Conservation (phyloP, 2,797 vertebrate species). For the Gastrophryne carolinensis region DNA sequence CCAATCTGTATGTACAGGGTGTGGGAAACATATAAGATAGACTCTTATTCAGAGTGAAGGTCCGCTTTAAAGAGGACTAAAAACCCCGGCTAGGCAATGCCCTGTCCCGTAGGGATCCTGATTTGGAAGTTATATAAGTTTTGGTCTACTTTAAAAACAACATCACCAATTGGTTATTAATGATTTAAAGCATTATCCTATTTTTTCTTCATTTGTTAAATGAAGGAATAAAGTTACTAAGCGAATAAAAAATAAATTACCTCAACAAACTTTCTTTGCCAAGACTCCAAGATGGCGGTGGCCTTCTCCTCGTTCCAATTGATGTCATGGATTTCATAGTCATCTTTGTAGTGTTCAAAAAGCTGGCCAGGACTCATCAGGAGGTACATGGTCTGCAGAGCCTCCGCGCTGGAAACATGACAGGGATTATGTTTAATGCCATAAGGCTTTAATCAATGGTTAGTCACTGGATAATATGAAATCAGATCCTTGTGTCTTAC, state of each 20-base stretch:
- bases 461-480: not conserved
- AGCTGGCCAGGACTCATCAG: conserved; percentile 97
- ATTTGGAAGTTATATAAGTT: too few relatives aligned
- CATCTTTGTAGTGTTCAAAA: conserved; percentile 95
- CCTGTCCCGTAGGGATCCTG: too few relatives aligned
- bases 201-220: too few relatives aligned
- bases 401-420: conserved; percentile 80
- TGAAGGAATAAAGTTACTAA: not conserved
- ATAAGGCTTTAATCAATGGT: not conserved
- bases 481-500: conserved; percentile 73
- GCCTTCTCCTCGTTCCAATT: conserved; percentile 97
- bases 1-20: too few relatives aligned
- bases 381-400: conserved; percentile 96
- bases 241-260: conserved; percentile 65
- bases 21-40: too few relatives aligned
- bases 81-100: too few relatives aligned
- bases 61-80: too few relatives aligned
- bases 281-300: conserved; percentile 87
- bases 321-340: conserved; percentile 97
- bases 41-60: too few relatives aligned
- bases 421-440: not conserved
- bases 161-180: too few relatives aligned
- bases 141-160: too few relatives aligned
- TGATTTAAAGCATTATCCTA: too few relatives aligned
- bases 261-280: conserved; percentile 97